A percentile compares a stretch with the other conserved stretches of the same genome.
phyloP scores from a whole-genome alignment of 2,888 invertebrate species.

The Gandaritis pyraliata region DNA sequence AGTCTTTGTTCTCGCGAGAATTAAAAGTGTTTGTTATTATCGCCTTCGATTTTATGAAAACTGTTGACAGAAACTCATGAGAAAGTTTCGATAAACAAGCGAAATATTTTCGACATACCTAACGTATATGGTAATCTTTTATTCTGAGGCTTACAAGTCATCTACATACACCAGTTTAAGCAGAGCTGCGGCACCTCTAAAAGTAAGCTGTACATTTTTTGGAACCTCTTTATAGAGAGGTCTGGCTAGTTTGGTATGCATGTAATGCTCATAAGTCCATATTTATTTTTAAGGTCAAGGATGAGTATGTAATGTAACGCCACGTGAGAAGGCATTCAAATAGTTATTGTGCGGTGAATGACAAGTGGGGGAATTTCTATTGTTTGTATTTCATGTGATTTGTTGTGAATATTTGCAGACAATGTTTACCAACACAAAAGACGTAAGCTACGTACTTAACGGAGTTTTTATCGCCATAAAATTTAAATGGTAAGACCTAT shows the following conservation, averaged over 20 bases:
- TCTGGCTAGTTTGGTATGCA: conserved; percentile 43
- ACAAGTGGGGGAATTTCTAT: conserved; percentile 53
- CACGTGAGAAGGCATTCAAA: conserved; percentile 58
- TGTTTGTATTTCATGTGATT: conserved; percentile 47
- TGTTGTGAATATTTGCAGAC: conserved; percentile 30
- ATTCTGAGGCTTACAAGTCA: conserved; percentile 46
- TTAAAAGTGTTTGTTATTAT: conserved; percentile 41
- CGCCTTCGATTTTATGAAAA: conserved; percentile 32
- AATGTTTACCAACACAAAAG: conserved; percentile 6
- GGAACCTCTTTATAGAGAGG: conserved; percentile 26
- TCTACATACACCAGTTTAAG: conserved; percentile 41
- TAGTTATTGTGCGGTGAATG: conserved; percentile 47
- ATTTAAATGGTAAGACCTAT: background rate
- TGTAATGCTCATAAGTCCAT: conserved; percentile 43
- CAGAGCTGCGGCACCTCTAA: conserved; percentile 35
- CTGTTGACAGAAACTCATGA: conserved; percentile 21
- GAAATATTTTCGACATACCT: conserved; percentile 43
- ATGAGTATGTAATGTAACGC: conserved; percentile 47
- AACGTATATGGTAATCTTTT: conserved; percentile 37
- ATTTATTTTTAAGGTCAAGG: conserved; percentile 71
- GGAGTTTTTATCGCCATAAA: background rate
- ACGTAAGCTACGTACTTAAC: background rate
- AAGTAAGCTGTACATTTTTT: conserved; percentile 12
- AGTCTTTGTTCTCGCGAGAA: conserved; percentile 29
- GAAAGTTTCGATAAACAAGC: conserved; percentile 26